Evolutionary conservation across 2,797 vertebrate genomes (phyloP), one percentile per base, ranked within the genome.

Genomic region (Coilia nasus): DNA sequence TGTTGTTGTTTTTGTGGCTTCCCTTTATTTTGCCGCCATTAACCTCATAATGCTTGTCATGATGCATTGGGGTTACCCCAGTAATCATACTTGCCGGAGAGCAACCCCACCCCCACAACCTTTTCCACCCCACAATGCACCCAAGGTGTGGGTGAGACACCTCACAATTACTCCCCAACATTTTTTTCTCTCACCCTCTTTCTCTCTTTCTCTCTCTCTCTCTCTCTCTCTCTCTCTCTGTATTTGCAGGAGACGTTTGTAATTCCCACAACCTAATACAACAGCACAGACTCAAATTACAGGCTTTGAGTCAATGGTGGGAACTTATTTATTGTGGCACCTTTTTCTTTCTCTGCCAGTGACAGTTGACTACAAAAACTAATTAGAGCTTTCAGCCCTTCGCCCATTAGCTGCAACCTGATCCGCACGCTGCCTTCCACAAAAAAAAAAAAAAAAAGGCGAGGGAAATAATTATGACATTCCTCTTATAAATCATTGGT

Each of bases 401-500:
- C 94, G 90, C 92, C 95, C 93, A 95, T 96, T 96, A 96, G 94
- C 91, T 91, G 96, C 95, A 96, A 97, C 96, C 91, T 92, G 95
- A 98, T 96, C 96, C 95, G 91, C 93, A 93, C 91, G 93, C 93
- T 86, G 87, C 82, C 87, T 83, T 31, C 15, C 5, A 71, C 64
- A 14, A 3, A 64, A n/a, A 64, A 67, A 25, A 71, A 75, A 25
- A 67, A 94, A 94, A 94, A 94, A 93, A 89, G 88, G 85, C 87
- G 78, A 78, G 80, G 81, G 93, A 96, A 97, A 97, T 97, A 97
- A 97, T 97, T 97, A 96, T 95, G 90, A 96, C 96, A 97, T 97
- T 96, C 96, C 96, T 92, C 93, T 94, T 97, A 96, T 97, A 98
- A 98, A 98, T 97, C 96, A 96, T 95, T 94, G 95, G 96, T 96